These are phyloP conservation scores for Acomys russatus DNA, from an alignment of 2,797 vertebrate species.

Conservation along the genomic window DNA sequence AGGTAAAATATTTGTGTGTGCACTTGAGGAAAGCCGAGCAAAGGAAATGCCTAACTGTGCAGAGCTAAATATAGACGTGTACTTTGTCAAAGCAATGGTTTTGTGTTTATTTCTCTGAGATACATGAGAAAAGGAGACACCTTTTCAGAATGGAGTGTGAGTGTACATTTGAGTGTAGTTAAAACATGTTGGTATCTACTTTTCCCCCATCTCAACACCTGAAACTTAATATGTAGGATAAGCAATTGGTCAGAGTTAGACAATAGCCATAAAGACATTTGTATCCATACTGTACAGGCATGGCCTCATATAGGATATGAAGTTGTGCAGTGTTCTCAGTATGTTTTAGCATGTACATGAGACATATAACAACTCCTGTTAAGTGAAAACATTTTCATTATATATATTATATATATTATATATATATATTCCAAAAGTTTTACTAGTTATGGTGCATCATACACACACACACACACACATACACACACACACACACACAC, in stretches of 20 bases:
- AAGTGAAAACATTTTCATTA: background rate
- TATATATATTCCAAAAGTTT: background rate
- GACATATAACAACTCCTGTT: background rate
- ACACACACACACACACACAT: background rate
- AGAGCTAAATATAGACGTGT: background rate
- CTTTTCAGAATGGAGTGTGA: background rate
- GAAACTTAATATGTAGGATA: background rate
- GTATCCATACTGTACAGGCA: background rate
- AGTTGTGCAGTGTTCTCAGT: background rate
- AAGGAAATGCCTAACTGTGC: background rate
- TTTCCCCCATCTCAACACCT: constrained; percentile 2
- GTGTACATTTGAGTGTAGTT: background rate
- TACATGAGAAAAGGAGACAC: background rate
- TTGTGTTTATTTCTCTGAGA: background rate
- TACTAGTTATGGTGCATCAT: background rate
- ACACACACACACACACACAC: background rate
- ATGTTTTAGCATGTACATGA: background rate
- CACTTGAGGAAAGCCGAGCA: background rate
- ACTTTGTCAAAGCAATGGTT: constrained; percentile 23
- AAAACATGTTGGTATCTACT: background rate
- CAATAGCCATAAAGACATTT: background rate
- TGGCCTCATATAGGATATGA: background rate
- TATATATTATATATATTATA: background rate
- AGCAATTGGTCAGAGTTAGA: background rate
- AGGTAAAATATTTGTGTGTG: background rate